Percentiles rank a stretch among this genome's conserved stretches.
Evolutionary conservation across 2,113 vertebrate genomes (phyloP).

Genomic region (Alethe diademata): DNA sequence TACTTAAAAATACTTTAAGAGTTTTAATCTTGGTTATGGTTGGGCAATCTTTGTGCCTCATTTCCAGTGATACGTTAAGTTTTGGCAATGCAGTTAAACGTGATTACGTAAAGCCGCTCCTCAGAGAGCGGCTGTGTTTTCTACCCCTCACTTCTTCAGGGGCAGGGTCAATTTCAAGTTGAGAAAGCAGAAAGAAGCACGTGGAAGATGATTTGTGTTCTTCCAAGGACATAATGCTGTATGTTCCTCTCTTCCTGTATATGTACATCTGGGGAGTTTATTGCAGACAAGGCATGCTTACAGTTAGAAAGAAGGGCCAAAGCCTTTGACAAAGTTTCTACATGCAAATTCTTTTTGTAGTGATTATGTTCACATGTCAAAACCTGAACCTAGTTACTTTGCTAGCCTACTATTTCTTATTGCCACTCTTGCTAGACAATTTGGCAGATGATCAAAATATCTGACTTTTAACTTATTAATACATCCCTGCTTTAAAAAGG

Average conservation of each 20-base stretch:
- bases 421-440: neutral
- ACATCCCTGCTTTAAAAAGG: neutral
- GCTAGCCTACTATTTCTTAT: neutral
- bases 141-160: neutral
- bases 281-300: neutral
- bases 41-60: neutral
- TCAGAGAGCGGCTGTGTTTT: neutral
- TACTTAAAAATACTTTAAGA: neutral
- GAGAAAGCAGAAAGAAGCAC: neutral
- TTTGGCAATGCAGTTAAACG: neutral
- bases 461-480: neutral
- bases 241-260: neutral
- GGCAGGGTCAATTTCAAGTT: neutral
- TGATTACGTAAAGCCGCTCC: neutral
- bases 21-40: neutral
- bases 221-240: neutral
- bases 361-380: neutral
- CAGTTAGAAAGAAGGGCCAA: neutral
- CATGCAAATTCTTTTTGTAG: neutral
- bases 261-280: neutral
- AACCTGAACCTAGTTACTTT: neutral
- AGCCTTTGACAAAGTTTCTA: neutral
- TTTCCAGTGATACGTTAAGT: neutral
- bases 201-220: neutral
- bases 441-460: neutral